Conservation (phyloP, 2,888 invertebrate species). For the Rugalucina vietnamica region DNA sequence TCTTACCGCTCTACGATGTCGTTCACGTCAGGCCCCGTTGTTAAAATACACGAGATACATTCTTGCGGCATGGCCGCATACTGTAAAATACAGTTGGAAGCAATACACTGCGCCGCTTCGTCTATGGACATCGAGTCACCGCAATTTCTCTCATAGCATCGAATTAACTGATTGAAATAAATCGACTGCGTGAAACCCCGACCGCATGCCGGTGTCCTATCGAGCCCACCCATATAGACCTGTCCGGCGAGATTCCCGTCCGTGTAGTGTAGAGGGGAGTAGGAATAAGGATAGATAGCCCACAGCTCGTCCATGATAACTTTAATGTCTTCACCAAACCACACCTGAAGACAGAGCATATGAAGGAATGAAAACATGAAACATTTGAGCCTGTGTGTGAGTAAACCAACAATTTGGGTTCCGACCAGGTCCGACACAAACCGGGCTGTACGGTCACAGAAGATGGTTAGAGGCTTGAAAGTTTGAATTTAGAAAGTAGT, state of each 20-base stretch:
- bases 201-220: neutral
- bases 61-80: neutral
- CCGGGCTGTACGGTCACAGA: neutral
- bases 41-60: neutral
- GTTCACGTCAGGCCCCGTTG: neutral
- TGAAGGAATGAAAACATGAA: neutral
- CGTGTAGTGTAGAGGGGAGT: neutral
- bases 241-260: neutral
- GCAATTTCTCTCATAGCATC: neutral
- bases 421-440: neutral
- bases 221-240: neutral
- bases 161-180: neutral
- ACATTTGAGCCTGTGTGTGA: neutral
- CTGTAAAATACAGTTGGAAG: neutral
- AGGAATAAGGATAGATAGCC: neutral
- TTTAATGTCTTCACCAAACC: neutral
- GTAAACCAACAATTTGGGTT: neutral
- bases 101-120: neutral
- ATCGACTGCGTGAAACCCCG: neutral
- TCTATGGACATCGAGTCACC: neutral
- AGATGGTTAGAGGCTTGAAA: neutral
- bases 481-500: neutral
- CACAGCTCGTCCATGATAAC: neutral
- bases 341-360: neutral
- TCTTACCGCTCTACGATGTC: neutral